Evolutionary conservation across 2,888 invertebrate species (phyloP).

Genomic region (Perizoma flavofasciatum): DNA sequence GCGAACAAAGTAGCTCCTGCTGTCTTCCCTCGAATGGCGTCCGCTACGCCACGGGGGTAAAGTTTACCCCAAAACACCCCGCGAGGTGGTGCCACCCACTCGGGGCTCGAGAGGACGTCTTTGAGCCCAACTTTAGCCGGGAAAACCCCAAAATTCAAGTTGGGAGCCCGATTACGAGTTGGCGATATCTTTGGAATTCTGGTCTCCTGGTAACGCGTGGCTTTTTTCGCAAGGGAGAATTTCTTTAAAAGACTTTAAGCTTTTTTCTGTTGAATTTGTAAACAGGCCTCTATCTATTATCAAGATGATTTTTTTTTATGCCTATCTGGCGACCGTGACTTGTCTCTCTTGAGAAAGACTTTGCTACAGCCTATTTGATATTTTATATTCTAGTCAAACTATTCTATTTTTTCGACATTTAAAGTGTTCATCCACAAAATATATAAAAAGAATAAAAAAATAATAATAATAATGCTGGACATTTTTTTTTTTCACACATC

Average conservation of each 20-base stretch:
- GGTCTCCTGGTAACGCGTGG: conserved; percentile 60
- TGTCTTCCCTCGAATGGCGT: conserved; percentile 46
- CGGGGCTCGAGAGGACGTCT: conserved; percentile 80
- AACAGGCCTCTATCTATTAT: too few relatives aligned
- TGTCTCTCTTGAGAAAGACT: too few relatives aligned
- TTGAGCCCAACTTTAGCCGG: conserved; percentile 78
- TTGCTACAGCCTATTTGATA: too few relatives aligned
- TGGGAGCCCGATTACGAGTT: conserved; percentile 75
- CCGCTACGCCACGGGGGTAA: conserved; percentile 71
- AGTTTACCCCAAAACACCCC: conserved; percentile 75
- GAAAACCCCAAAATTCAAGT: conserved; percentile 82
- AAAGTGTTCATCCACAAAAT: too few relatives aligned
- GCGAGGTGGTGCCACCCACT: conserved; percentile 63
- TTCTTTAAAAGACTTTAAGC: conserved; percentile 12
- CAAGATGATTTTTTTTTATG: too few relatives aligned
- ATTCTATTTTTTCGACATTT: too few relatives aligned
- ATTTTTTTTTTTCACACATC: too few relatives aligned
- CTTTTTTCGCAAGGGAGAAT: conserved; percentile 27
- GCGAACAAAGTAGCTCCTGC: conserved; percentile 77
- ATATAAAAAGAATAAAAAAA: too few relatives aligned
- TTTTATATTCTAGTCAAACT: too few relatives aligned
- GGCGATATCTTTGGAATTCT: conserved; percentile 78
- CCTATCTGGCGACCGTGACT: background rate
- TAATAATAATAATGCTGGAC: too few relatives aligned
- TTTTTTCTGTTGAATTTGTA: background rate